Evolutionary conservation across 1,140 invertebrate species (phyloP).

Genomic region (Nomia melanderi): DNA sequence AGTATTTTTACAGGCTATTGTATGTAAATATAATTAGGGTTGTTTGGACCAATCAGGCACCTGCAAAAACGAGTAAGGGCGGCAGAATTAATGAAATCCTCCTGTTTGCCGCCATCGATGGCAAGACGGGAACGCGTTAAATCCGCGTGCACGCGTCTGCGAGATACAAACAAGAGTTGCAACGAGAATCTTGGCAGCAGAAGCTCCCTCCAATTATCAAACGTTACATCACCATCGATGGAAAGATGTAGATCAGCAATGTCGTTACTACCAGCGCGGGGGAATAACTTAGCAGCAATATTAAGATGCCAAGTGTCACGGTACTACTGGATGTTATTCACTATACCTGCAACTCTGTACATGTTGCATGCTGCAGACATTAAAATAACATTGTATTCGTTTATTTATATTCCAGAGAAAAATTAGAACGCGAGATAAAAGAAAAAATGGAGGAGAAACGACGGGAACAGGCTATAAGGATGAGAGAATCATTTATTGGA

Average conservation of each 20-base stretch:
- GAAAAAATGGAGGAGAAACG: constrained; percentile 83
- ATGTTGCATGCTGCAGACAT: too few species aligned
- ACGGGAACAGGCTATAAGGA: constrained; percentile 81
- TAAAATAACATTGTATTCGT: too few species aligned
- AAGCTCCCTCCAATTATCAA: constrained; percentile 69
- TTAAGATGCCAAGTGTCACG: constrained; percentile 85
- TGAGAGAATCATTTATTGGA: constrained; percentile 83
- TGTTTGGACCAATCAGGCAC: constrained; percentile 76
- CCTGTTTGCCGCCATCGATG: constrained; percentile 87
- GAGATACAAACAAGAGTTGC: constrained; percentile 75
- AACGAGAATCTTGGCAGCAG: constrained; percentile 59
- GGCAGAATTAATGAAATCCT: constrained; percentile 85
- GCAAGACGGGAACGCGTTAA: constrained; percentile 82
- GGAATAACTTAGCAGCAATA: constrained; percentile 87
- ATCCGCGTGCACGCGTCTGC: constrained; percentile 75
- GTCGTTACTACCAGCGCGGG: constrained; percentile 80
- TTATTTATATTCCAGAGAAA: constrained; percentile 78
- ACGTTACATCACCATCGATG: constrained; percentile 65
- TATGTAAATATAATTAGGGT: not conserved
- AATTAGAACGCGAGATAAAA: constrained; percentile 84
- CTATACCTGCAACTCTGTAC: not conserved
- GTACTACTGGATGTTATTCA: constrained; percentile 65
- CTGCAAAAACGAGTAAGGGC: constrained; percentile 86
- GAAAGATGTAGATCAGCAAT: constrained; percentile 78
- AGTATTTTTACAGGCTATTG: not conserved